Evolutionary conservation across 2,113 vertebrate genomes (phyloP).

Genomic region (Elanoides forficatus): DNA sequence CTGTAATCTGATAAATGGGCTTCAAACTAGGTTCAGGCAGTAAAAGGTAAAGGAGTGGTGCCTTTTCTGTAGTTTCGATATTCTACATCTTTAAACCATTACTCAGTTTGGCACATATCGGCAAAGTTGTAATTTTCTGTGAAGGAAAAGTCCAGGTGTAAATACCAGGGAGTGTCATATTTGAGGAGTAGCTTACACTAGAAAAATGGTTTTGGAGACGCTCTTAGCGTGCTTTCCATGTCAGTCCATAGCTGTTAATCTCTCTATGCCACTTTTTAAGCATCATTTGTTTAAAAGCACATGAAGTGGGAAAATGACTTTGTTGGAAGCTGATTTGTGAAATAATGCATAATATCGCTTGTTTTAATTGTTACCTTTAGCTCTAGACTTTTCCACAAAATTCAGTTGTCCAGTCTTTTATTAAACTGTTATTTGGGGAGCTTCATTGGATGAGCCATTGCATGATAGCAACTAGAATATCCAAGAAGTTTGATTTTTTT

Average conservation of each 20-base stretch:
- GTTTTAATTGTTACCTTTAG: not conserved
- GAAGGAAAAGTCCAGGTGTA: not conserved
- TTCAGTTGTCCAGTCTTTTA: constrained; percentile 18
- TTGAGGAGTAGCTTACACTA: not conserved
- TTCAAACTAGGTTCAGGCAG: not conserved
- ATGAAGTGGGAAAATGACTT: not conserved
- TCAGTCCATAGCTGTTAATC: not conserved
- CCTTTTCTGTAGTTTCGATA: not conserved
- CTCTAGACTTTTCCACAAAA: not conserved
- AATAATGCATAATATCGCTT: not conserved
- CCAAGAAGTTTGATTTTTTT: not conserved
- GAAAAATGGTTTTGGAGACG: not conserved
- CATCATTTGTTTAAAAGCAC: not conserved
- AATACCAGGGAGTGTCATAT: not conserved
- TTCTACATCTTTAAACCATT: not conserved
- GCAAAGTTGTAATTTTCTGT: not conserved
- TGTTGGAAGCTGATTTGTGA: not conserved
- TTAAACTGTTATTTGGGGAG: not conserved
- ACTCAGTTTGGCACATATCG: not conserved
- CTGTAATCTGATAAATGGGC: not conserved
- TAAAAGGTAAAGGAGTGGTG: not conserved
- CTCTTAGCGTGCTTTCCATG: not conserved
- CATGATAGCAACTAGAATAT: not conserved
- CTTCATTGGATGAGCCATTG: not conserved
- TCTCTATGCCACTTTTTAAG: not conserved